These are phyloP conservation scores for Eciton burchellii DNA, from an alignment of 1,140 invertebrate genomes.

Conservation along the genomic window DNA sequence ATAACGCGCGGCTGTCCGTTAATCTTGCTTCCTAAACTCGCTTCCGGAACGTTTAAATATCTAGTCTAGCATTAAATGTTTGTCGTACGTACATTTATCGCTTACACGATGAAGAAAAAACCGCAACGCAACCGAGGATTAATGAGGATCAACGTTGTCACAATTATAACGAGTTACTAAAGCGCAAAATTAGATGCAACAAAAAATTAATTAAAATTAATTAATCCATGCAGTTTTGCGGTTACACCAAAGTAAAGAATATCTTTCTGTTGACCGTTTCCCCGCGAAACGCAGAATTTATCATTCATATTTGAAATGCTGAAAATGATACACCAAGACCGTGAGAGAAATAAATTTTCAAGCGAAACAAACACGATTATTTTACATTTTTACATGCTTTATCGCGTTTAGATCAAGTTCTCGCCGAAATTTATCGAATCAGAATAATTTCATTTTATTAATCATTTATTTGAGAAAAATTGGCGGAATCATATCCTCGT, in stretches of 20 bases:
- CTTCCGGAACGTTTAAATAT: slow-evolving; percentile 29
- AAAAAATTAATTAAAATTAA: slow-evolving; percentile 28
- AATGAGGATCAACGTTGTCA: neutral
- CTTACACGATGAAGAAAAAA: slow-evolving; percentile 9
- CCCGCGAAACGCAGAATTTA: neutral
- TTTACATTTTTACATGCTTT: slow-evolving; percentile 11
- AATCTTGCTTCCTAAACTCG: neutral
- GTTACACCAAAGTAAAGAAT: slow-evolving; percentile 13
- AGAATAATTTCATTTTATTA: no score
- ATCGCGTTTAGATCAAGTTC: neutral
- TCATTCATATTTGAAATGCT: slow-evolving; percentile 25
- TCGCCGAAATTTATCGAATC: neutral
- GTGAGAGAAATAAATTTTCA: slow-evolving; percentile 17
- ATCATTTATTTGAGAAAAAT: no score
- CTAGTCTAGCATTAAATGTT: slow-evolving; percentile 19
- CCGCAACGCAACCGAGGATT: neutral
- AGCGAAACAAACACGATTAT: slow-evolving; percentile 9
- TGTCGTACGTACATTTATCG: neutral
- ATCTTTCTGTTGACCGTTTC: neutral
- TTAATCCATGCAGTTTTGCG: no score
- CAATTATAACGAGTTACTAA: slow-evolving; percentile 12
- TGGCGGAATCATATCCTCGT: neutral
- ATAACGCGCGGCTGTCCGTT: slow-evolving; percentile 1
- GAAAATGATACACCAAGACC: slow-evolving; percentile 31
- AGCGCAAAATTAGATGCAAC: neutral